Evolutionary conservation across 1,140 invertebrate species (phyloP).

Genomic region (Drosophila persimilis): DNA sequence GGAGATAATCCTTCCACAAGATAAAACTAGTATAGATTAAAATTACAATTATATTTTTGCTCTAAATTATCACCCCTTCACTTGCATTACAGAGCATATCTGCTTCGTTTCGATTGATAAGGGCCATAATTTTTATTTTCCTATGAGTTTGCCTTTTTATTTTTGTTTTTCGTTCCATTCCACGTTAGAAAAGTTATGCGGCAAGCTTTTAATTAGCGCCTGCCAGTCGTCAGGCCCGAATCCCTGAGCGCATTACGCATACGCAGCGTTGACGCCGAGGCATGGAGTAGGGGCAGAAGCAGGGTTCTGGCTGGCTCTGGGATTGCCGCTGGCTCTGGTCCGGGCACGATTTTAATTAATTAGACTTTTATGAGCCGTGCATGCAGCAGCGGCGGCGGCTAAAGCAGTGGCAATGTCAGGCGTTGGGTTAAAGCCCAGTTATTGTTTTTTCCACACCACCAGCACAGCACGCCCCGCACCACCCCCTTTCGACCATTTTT

Average conservation of each 20-base stretch:
- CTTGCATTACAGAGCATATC: constrained; percentile 32
- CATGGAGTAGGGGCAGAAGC: constrained; percentile 25
- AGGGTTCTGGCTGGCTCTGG: constrained; percentile 27
- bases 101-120: constrained; percentile 22
- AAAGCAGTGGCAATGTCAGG: constrained; percentile 18
- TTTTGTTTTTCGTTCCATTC: constrained; percentile 27
- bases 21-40: too few relatives aligned
- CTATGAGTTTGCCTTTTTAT: constrained; percentile 12
- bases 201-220: constrained; percentile 77
- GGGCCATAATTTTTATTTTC: constrained; percentile 31
- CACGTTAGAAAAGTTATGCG: constrained; percentile 56
- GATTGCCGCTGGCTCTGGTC: constrained; percentile 59
- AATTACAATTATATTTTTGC: too few relatives aligned
- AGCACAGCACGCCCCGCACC: neutral
- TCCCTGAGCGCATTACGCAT: constrained; percentile 76
- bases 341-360: constrained; percentile 79
- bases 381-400: constrained; percentile 45
- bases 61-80: neutral
- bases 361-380: constrained; percentile 79
- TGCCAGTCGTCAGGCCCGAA: constrained; percentile 53
- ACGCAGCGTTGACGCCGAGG: constrained; percentile 62
- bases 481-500: constrained; percentile 13
- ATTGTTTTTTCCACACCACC: constrained; percentile 46
- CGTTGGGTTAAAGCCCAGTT: constrained; percentile 74
- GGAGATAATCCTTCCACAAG: too few relatives aligned